A percentile compares a stretch with the other conserved stretches of the same genome.
Evolutionary conservation across 2,113 vertebrate species (phyloP).

Genomic region (Pyxicephalus adspersus): DNA sequence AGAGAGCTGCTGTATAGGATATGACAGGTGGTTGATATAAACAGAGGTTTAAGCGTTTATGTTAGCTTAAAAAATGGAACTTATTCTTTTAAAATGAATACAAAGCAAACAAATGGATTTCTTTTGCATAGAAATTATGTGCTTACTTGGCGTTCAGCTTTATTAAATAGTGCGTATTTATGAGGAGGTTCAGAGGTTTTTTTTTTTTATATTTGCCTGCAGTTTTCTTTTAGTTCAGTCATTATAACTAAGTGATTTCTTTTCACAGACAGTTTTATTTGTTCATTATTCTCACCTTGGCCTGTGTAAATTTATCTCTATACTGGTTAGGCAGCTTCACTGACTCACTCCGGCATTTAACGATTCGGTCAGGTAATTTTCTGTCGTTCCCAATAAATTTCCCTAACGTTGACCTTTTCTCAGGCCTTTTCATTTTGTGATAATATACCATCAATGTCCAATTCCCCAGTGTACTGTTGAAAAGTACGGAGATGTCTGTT

Average conservation of each 20-base stretch:
- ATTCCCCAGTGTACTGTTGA: neutral
- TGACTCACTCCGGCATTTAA: neutral
- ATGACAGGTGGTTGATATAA: too few species aligned
- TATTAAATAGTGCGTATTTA: too few species aligned
- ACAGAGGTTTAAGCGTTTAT: too few species aligned
- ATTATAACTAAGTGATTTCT: neutral
- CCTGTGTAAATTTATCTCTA: neutral
- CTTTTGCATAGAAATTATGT: too few species aligned
- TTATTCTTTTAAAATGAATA: too few species aligned
- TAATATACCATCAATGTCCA: conserved; percentile 21
- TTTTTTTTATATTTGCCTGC: too few species aligned
- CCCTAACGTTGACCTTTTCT: neutral
- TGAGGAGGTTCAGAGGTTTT: too few species aligned
- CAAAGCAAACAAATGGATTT: too few species aligned
- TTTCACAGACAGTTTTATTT: conserved; percentile 24
- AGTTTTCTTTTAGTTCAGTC: too few species aligned
- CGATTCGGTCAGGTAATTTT: neutral
- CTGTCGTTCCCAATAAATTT: neutral
- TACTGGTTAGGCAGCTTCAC: neutral
- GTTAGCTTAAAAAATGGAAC: too few species aligned
- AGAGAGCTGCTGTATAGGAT: too few species aligned
- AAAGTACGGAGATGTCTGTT: conserved; percentile 5
- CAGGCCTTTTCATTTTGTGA: conserved; percentile 6
- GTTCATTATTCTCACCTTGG: neutral
- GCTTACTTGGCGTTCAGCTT: too few species aligned